These are phyloP conservation scores for Bagarius yarrelli DNA, from an alignment of 2,113 vertebrate genomes.

Conservation along the genomic window DNA sequence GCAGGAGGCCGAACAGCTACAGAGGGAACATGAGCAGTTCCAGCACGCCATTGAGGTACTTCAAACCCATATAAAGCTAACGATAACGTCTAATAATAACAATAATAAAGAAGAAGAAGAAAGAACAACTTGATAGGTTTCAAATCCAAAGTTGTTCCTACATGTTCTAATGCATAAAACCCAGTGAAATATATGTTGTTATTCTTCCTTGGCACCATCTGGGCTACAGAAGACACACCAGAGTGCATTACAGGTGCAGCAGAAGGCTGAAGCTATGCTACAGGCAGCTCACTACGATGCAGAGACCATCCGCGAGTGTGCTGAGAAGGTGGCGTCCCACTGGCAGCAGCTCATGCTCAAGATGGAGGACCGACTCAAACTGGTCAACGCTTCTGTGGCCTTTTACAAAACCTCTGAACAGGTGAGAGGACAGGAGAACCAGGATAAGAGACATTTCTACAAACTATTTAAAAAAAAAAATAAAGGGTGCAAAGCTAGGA, in stretches of 20 bases:
- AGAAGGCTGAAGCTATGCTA: constrained; percentile 94
- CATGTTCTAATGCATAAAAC: neutral
- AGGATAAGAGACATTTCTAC: neutral
- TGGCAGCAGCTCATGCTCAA: constrained; percentile 99
- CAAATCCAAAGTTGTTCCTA: no score
- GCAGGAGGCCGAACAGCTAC: constrained; percentile 94
- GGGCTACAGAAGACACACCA: constrained; percentile 90
- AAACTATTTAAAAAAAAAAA: neutral
- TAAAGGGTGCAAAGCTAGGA: neutral
- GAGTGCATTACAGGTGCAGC: constrained; percentile 96
- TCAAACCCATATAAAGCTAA: neutral
- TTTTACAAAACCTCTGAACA: constrained; percentile 99
- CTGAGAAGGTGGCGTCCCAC: constrained; percentile 94
- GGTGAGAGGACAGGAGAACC: constrained; percentile 63
- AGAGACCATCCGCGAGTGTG: constrained; percentile 97
- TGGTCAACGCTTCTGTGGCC: constrained; percentile 97
- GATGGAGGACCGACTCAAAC: constrained; percentile 98
- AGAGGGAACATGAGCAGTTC: constrained; percentile 96
- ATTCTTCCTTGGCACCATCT: no score
- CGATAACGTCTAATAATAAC: no score
- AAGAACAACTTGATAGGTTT: no score
- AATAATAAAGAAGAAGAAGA: neutral
- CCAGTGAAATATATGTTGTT: no score
- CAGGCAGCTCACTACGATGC: constrained; percentile 96
- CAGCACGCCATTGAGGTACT: constrained; percentile 97